Evolutionary conservation across 1,140 invertebrate genomes (phyloP).

Genomic region (Ruditapes philippinarum): DNA sequence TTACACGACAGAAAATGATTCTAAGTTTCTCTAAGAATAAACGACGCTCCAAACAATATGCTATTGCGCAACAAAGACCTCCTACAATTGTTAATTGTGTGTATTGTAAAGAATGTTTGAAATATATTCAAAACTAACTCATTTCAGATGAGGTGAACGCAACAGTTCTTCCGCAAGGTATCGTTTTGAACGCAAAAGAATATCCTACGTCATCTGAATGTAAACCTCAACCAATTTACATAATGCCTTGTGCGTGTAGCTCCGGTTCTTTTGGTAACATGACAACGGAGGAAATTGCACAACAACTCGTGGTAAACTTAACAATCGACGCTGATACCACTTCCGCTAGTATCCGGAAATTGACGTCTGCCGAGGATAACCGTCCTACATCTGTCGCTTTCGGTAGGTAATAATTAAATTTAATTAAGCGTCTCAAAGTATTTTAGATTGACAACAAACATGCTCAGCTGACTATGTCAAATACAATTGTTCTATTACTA

Average conservation of each 20-base stretch:
- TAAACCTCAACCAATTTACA: background rate
- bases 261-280: constrained; percentile 6
- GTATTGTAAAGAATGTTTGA: too few species aligned
- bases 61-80: too few species aligned
- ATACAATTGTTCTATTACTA: too few species aligned
- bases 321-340: background rate
- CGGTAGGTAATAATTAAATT: too few species aligned
- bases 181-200: background rate
- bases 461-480: too few species aligned
- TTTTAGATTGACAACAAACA: too few species aligned
- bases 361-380: background rate
- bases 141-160: background rate
- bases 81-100: too few species aligned
- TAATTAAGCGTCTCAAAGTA: too few species aligned
- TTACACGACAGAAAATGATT: too few species aligned
- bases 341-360: background rate
- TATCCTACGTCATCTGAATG: background rate
- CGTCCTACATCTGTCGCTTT: background rate
- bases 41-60: too few species aligned
- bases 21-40: too few species aligned
- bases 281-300: constrained; percentile 3
- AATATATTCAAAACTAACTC: too few species aligned
- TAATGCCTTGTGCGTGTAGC: constrained; percentile 20
- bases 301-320: background rate
- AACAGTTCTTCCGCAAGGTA: background rate